Base-by-base conservation (phyloP, 2,113 vertebrate genomes). In the Elanoides forficatus region DNA sequence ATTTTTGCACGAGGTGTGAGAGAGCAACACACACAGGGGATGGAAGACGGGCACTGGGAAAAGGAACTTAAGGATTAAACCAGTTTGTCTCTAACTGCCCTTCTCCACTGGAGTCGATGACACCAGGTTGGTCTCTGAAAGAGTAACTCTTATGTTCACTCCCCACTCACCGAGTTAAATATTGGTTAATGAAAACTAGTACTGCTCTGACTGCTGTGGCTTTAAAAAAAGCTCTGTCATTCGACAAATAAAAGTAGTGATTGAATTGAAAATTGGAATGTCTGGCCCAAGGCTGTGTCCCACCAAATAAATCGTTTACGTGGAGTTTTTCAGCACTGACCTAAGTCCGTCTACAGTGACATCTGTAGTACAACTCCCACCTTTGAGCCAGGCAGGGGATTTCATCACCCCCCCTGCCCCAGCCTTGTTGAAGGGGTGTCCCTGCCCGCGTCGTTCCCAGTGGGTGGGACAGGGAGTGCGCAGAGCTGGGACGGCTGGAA, bases 11-110 rank as follows among this genome's bases (percentile, higher is more conserved):
- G 23, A 58, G 50, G 17, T 2, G 9, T 38, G 45, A 68, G 42
- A 59, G 3, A 43, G 32, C 63, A 62, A 13, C 38, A 42, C 36
- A 23, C 10, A 19, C 13, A 30, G 13, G 38, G 43, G 34, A 20
- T 2, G 15, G 34, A 43, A n/a, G 38, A 50, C 7, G 8, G 55
- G 38, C 13, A 13, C 0, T 0, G 23, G 21, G 9, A 34, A 42
- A 52, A 73, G 53, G 26, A 43, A n/a, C 1, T 58, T 73, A 4
- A 0, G 7, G 22, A 53, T 78, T 91, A 38, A 62, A 68, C 23
- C 14, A 11, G 10, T 55, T 87, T 34, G 14, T 5, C 74, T 50
- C 42, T 5, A 78, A 55, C 47, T 85, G 65, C 34, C 30, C 21
- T 78, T 27, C 26, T 53, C 19, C 36, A 11, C 43, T 42, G 48